A percentile compares a stretch with the other conserved stretches of the same genome.
Evolutionary conservation across 2,888 invertebrate genomes (phyloP).

Genomic region (Hypomecis punctinalis): DNA sequence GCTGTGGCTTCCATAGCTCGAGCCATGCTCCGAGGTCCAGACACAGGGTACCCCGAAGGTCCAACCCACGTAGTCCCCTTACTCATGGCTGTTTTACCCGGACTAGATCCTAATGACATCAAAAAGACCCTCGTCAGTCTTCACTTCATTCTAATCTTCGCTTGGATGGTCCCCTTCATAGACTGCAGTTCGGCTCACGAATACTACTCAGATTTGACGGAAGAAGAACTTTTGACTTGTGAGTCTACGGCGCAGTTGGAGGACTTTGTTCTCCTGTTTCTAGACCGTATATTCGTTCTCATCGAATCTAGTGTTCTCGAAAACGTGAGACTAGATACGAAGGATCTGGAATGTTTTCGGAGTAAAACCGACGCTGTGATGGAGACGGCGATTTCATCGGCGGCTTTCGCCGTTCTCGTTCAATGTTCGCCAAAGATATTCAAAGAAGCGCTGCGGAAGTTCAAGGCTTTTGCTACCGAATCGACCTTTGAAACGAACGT

Average conservation of each 20-base stretch:
- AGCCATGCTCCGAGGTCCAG: conserved; percentile 84
- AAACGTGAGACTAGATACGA: conserved; percentile 87
- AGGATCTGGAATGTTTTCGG: conserved; percentile 84
- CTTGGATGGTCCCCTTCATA: conserved; percentile 91
- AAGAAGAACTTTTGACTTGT: conserved; percentile 90
- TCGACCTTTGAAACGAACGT: conserved; percentile 93
- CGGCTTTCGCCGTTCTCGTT: conserved; percentile 88
- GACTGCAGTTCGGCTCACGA: conserved; percentile 93
- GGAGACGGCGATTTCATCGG: conserved; percentile 88
- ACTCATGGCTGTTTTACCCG: conserved; percentile 92
- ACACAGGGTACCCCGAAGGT: conserved; percentile 88
- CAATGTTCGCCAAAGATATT: conserved; percentile 89
- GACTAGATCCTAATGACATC: conserved; percentile 95
- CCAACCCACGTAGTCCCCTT: conserved; percentile 93
- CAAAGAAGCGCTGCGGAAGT: conserved; percentile 88
- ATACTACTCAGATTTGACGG: conserved; percentile 88
- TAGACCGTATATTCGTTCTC: conserved; percentile 90
- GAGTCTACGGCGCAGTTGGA: conserved; percentile 94
- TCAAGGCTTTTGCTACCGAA: conserved; percentile 89
- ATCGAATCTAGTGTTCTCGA: conserved; percentile 90
- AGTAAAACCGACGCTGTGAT: conserved; percentile 89
- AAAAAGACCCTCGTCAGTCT: conserved; percentile 90
- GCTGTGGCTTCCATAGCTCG: conserved; percentile 89
- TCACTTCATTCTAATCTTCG: conserved; percentile 91
- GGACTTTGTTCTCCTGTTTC: conserved; percentile 93